Evolutionary conservation across 2,888 invertebrate species (phyloP).

Genomic region (Chrysolina oricalcia): DNA sequence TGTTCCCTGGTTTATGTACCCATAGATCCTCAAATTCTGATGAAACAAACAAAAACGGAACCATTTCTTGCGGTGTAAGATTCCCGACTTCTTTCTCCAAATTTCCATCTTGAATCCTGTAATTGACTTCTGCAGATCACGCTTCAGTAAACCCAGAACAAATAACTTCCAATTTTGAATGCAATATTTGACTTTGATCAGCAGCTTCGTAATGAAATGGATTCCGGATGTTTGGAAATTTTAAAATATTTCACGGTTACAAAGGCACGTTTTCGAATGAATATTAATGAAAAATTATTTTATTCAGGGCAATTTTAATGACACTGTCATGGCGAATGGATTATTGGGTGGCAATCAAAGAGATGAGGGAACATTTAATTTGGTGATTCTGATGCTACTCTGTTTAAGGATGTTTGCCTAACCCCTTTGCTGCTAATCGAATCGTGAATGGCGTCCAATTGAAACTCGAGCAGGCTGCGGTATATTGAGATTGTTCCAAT

Average conservation of each 20-base stretch:
- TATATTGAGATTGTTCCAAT: not conserved
- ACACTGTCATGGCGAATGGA: conserved; percentile 32
- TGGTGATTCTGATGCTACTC: not conserved
- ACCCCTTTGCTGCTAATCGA: not conserved
- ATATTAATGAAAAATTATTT: conserved; percentile 61
- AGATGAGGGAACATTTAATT: not conserved
- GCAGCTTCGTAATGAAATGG: conserved; percentile 46
- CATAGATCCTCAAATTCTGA: too few species aligned
- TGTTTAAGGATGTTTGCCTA: not conserved
- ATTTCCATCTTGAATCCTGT: conserved; percentile 17
- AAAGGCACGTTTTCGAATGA: conserved; percentile 59
- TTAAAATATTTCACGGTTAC: conserved; percentile 55
- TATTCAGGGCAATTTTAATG: conserved; percentile 52
- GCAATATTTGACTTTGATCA: conserved; percentile 52
- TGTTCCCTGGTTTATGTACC: too few species aligned
- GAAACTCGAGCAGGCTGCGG: not conserved
- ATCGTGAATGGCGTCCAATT: not conserved
- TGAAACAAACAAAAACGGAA: not conserved
- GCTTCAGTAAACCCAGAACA: conserved; percentile 28
- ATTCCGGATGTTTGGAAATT: conserved; percentile 47
- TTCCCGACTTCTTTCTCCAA: not conserved
- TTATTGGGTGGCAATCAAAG: conserved; percentile 8
- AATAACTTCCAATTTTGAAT: conserved; percentile 42
- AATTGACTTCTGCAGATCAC: conserved; percentile 34
- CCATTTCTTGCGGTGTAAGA: not conserved